These are phyloP conservation scores for Coracopsis vasa DNA, from an alignment of 2,113 vertebrate species.

Conservation along the genomic window DNA sequence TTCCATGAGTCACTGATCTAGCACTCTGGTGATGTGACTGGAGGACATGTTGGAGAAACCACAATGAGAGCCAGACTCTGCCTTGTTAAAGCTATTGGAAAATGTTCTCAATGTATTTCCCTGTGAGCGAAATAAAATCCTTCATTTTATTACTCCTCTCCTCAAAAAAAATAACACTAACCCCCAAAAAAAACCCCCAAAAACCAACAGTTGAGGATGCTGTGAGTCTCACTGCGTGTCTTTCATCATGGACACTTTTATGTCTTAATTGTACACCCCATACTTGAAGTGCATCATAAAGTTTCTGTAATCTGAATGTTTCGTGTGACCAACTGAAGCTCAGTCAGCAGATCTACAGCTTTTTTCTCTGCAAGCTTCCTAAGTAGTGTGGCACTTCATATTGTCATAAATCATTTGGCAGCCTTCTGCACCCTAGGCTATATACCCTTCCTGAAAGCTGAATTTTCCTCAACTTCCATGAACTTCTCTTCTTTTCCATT, in stretches of 20 bases:
- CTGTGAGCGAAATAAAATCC: not conserved
- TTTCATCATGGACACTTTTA: not conserved
- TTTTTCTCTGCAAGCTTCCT: not conserved
- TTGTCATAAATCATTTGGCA: not conserved
- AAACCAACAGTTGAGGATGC: not conserved
- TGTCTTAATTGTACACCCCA: not conserved
- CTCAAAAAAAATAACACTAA: not conserved
- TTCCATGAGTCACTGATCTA: not conserved
- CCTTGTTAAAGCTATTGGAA: not conserved
- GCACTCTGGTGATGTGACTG: not conserved
- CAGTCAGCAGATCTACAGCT: not conserved
- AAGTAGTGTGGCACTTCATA: not conserved
- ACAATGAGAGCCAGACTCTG: not conserved
- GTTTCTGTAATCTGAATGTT: not conserved
- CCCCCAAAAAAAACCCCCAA: rapidly evolving
- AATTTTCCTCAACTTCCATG: not conserved
- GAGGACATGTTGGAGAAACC: not conserved
- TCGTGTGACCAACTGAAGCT: not conserved
- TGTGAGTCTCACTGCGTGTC: not conserved
- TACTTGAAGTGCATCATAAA: not conserved
- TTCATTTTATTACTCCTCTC: not conserved
- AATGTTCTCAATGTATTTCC: not conserved
- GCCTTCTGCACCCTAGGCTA: not conserved
- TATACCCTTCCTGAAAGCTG: not conserved
- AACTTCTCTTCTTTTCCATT: not conserved